These are phyloP conservation scores for Botia kubotai DNA, from an alignment of 2,797 vertebrate species.

Conservation along the genomic window DNA sequence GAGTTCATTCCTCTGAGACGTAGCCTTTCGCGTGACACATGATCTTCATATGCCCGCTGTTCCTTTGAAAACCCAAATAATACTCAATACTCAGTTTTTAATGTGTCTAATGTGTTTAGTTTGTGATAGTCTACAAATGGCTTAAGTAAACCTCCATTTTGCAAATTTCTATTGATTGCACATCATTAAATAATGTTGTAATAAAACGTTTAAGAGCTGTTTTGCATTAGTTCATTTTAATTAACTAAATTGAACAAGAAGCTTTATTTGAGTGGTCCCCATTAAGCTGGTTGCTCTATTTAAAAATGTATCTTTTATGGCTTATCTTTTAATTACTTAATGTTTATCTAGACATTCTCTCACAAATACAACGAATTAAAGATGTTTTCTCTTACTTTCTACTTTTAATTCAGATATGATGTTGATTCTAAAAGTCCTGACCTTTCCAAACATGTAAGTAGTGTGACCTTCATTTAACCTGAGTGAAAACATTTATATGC, in stretches of 20 bases:
- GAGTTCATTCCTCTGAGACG: constrained; percentile 73
- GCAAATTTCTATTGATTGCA: not conserved
- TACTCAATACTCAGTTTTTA: not conserved
- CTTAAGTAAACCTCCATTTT: no score
- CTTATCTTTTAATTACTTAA: constrained; percentile 8
- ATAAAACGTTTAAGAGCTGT: not conserved
- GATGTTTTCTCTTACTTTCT: constrained; percentile 51
- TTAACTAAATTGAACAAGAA: no score
- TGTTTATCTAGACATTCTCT: not conserved
- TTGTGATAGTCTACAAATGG: not conserved
- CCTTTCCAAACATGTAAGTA: constrained; percentile 94
- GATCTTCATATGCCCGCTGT: not conserved
- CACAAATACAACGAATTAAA: not conserved
- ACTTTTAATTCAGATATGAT: constrained; percentile 83
- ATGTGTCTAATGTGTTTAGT: not conserved
- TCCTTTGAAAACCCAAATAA: not conserved
- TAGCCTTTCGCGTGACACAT: no score
- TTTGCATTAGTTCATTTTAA: not conserved
- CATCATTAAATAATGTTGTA: not conserved
- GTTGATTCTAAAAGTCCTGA: constrained; percentile 96
- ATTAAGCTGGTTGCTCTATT: constrained; percentile 9
- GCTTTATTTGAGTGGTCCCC: not conserved
- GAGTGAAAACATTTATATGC: constrained; percentile 18
- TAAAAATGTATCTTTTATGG: not conserved
- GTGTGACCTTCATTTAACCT: not conserved